Evolutionary conservation across 2,113 vertebrate species (phyloP), one percentile per base, ranked within the genome.

Genomic region (Pluvialis apricaria): DNA sequence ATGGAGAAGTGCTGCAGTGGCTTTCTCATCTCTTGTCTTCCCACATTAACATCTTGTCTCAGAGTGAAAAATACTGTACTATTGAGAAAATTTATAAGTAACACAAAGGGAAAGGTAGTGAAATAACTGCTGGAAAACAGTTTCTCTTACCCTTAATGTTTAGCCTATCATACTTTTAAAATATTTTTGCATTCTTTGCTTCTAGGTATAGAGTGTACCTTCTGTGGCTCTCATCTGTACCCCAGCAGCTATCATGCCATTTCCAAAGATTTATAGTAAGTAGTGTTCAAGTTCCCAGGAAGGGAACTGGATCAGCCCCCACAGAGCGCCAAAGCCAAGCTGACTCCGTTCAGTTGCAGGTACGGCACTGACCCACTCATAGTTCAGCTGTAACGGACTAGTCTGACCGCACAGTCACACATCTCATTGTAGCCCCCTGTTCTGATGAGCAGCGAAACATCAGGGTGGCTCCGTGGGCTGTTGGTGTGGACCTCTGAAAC

Each of bases 311-410:
- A 25, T 69, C 31, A 31, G 38, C 1, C 57, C 11, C 8, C 11
- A 1, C 14, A 6, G 16, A 54, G 25, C 29, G 32, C 54, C 55
- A 70, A 77, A 58, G 18, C 36, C 16, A 32, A 64, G 65, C 52
- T 13, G 52, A 55, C 38, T 32, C 38, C 3, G 0, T 64, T 87
- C 31, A 14, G 10, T 34, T 44, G 36, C 9, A 9, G 1, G 1
- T 11, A 8, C 5, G n/a, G 58, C 16, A 34, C 51, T 24, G 60
- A 4, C 5, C 10, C 17, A 14, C 29, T 34, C 1, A 0, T 2
- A 20, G 60, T 51, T 78, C 9, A 79, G 24, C 31, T 55, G 24
- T 55, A 13, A 16, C 5, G 11, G 28, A 11, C 9, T 34, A 9
- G 11, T 54, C 45, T 49, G 38, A 31, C 44, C n/a, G 32, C 58